A percentile compares a stretch with the other conserved stretches of the same genome.
Conservation (phyloP, 2,888 invertebrate genomes). For the Hirtodrosophila confusa region DNA sequence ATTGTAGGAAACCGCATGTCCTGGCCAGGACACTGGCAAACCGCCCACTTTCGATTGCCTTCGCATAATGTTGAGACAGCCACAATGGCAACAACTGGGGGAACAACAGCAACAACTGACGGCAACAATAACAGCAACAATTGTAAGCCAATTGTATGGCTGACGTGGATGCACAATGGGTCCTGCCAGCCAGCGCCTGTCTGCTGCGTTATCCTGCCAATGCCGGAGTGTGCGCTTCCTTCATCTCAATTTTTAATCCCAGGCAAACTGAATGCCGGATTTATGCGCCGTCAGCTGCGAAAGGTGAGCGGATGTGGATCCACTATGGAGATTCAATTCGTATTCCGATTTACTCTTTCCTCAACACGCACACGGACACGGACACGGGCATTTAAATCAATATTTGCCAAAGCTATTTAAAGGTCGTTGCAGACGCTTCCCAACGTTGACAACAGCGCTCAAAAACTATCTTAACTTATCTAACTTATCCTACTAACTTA, state of each 20-base stretch:
- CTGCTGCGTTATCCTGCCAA: constrained; percentile 46
- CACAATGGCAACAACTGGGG: constrained; percentile 16
- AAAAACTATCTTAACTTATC: constrained; percentile 34
- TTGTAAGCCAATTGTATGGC: constrained; percentile 63
- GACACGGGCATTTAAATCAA: constrained; percentile 59
- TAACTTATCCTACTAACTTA: no score
- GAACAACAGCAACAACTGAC: constrained; percentile 11
- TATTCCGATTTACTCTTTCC: constrained; percentile 31
- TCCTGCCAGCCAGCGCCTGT: constrained; percentile 11
- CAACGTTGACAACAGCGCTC: constrained; percentile 34
- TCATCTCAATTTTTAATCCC: constrained; percentile 62
- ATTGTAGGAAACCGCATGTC: constrained; percentile 60
- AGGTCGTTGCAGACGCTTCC: constrained; percentile 25
- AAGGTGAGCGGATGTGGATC: constrained; percentile 57
- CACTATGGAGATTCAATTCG: constrained; percentile 33
- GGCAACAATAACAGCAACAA: constrained; percentile 36
- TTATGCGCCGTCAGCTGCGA: constrained; percentile 42
- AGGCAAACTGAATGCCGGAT: constrained; percentile 38
- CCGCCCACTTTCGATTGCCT: constrained; percentile 53
- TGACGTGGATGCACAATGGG: constrained; percentile 32
- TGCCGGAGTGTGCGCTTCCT: constrained; percentile 49
- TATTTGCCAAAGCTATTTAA: constrained; percentile 62
- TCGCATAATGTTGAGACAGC: constrained; percentile 38
- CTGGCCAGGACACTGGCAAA: constrained; percentile 31
- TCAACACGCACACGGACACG: not conserved